Evolutionary conservation across 2,888 invertebrate genomes (phyloP).

Genomic region (Thera obeliscata): DNA sequence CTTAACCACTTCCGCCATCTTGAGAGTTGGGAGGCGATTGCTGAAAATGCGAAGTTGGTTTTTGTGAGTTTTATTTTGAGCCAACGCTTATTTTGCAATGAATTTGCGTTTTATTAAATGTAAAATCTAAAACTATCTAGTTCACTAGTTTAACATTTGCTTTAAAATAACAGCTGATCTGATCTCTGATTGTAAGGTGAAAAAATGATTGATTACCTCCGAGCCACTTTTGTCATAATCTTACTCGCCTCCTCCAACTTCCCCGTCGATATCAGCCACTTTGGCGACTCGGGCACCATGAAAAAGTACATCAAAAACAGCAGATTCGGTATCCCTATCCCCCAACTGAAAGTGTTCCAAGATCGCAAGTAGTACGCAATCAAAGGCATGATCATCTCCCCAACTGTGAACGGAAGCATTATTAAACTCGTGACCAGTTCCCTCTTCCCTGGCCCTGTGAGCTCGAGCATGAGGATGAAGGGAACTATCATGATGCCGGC

Average conservation of each 20-base stretch:
- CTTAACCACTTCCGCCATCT: constrained; percentile 57
- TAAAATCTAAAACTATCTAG: too few relatives aligned
- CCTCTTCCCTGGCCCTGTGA: constrained; percentile 77
- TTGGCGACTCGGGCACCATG: constrained; percentile 89
- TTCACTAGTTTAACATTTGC: too few relatives aligned
- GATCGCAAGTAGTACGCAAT: constrained; percentile 85
- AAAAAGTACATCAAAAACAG: constrained; percentile 86
- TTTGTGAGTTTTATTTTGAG: neutral
- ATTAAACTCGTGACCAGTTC: constrained; percentile 81
- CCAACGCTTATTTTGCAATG: too few relatives aligned
- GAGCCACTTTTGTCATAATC: constrained; percentile 86
- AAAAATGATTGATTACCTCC: constrained; percentile 42
- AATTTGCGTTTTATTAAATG: too few relatives aligned
- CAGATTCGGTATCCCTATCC: constrained; percentile 81
- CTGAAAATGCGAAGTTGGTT: constrained; percentile 46
- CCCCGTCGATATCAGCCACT: constrained; percentile 89
- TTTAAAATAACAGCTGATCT: neutral
- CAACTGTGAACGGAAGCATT: constrained; percentile 85
- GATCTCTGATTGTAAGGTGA: neutral
- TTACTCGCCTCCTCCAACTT: constrained; percentile 84
- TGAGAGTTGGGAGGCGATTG: constrained; percentile 70
- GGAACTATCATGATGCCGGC: constrained; percentile 90
- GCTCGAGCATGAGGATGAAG: constrained; percentile 86
- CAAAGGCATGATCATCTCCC: constrained; percentile 84
- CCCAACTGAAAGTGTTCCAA: constrained; percentile 86